A percentile compares a stretch with the other conserved stretches of the same genome.
Conservation (phyloP, 2,888 invertebrate genomes). For the Epinotia nisella region DNA sequence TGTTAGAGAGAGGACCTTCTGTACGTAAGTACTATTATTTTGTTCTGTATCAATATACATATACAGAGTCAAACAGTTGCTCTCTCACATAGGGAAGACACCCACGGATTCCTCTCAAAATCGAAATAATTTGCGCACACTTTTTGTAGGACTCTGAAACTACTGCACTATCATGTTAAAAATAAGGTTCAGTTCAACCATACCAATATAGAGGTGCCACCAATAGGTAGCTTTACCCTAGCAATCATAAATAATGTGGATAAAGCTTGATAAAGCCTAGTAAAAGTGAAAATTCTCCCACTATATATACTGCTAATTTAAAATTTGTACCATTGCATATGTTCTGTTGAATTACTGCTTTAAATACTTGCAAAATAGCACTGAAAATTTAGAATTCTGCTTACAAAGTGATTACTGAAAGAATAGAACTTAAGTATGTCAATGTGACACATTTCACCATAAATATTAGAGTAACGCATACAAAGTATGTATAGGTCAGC, state of each 20-base stretch:
- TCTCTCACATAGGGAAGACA: neutral
- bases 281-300: neutral
- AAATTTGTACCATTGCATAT: conserved; percentile 15
- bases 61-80: neutral
- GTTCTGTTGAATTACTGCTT: neutral
- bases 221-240: no score
- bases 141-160: no score
- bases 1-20: no score
- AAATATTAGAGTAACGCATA: conserved; percentile 1
- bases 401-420: neutral
- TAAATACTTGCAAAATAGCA: neutral
- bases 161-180: no score
- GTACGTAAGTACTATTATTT: no score
- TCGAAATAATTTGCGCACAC: no score
- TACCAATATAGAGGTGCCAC: neutral
- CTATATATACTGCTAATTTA: neutral
- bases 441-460: conserved; percentile 16
- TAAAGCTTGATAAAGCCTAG: neutral
- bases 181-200: no score
- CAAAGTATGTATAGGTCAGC: conserved; percentile 4
- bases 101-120: neutral
- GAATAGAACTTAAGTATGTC: conserved; percentile 12
- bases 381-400: conserved; percentile 18
- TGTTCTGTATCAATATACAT: no score
- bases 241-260: no score